phyloP scores from a whole-genome alignment of 2,113 vertebrate genomes.

The Odocoileus hemionus region DNA sequence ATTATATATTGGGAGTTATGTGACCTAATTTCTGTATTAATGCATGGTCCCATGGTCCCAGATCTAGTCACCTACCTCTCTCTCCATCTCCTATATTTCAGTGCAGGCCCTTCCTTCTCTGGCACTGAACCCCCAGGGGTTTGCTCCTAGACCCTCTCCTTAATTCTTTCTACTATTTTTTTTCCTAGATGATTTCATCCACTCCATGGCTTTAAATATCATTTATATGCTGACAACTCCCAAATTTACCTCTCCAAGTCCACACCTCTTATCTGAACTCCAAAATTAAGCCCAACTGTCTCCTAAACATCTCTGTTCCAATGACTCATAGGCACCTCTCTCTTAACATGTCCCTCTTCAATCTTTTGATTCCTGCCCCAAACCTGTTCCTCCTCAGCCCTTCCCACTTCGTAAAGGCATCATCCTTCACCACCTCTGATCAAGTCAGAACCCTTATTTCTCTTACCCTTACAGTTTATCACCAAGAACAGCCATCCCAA shows the following conservation, averaged over 20 bases:
- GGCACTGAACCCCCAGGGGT: background rate
- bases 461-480: background rate
- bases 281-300: background rate
- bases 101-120: background rate
- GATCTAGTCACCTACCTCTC: background rate
- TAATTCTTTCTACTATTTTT: background rate
- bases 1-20: background rate
- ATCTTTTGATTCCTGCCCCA: background rate
- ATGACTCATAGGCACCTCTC: background rate
- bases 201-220: constrained; percentile 4
- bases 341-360: background rate
- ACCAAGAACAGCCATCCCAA: background rate
- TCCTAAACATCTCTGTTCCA: background rate
- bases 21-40: background rate
- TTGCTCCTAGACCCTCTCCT: background rate
- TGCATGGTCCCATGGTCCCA: background rate
- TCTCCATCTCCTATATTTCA: background rate
- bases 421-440: background rate
- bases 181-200: constrained; percentile 16
- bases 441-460: background rate
- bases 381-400: background rate
- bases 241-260: background rate
- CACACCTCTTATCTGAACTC: background rate
- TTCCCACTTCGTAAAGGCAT: background rate
- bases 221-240: background rate